phyloP scores from a whole-genome alignment of 2,113 vertebrate genomes.

The Pyxicephalus adspersus region DNA sequence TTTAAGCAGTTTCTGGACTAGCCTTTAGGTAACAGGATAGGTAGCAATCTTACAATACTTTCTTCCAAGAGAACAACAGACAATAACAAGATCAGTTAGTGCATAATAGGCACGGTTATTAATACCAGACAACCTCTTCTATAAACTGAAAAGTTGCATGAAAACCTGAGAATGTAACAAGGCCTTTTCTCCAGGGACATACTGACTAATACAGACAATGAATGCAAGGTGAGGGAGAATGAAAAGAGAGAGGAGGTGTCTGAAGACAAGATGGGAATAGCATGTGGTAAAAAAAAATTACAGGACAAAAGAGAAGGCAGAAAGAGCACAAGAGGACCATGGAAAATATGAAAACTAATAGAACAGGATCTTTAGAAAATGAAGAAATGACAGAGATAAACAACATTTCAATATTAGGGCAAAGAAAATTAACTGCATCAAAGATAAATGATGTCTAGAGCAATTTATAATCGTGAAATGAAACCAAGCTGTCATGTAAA shows the following conservation, averaged over 20 bases:
- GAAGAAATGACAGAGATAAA: too few relatives aligned
- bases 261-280: background rate
- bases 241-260: background rate
- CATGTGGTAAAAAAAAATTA: background rate
- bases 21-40: background rate
- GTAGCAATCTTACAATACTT: background rate
- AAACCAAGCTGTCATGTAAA: too few relatives aligned
- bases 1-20: background rate
- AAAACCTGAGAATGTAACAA: constrained; percentile 25
- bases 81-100: background rate
- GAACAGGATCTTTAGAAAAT: too few relatives aligned
- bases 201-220: constrained; percentile 7
- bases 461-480: too few relatives aligned
- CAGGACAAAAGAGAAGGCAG: background rate
- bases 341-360: too few relatives aligned
- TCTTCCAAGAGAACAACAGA: background rate
- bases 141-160: background rate
- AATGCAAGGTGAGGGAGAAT: background rate
- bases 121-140: constrained; percentile 12
- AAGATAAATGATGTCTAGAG: too few relatives aligned
- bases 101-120: constrained; percentile 9
- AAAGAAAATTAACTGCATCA: too few relatives aligned
- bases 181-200: constrained; percentile 14
- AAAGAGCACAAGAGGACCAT: background rate
- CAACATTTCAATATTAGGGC: too few relatives aligned